Base-by-base conservation (phyloP, 2,888 invertebrate genomes). In the Therioaphis trifolii region DNA sequence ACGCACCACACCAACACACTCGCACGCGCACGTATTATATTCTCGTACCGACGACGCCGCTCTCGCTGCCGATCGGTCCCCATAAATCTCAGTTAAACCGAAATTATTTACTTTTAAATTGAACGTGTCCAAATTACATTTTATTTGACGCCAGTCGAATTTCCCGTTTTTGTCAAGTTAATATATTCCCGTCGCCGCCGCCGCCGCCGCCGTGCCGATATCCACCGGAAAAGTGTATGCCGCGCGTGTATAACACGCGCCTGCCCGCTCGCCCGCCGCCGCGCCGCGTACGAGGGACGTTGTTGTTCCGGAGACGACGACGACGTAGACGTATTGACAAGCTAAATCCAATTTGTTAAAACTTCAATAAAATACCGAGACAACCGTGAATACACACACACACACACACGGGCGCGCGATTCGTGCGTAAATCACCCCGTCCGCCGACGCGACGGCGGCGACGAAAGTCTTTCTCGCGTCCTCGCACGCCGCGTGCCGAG, bases 41-140 rank as follows among this genome's bases (percentile, higher is more conserved):
- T n/a, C n/a, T n/a, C n/a, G n/a, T n/a, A n/a, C n/a, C n/a, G n/a
- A n/a, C n/a, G n/a, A n/a, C 15, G 49, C 18, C 14, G 29, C 46
- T 15, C 21, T n/a, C 14, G 43, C 5, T 15, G 11, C 18, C 5
- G 35, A 61, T 72, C 72, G 29, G 58, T 21, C 5, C 49, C 80
- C 72, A 74, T 82, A 82, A 82, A 82, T 82, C 80, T 82, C 80
- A 82, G 80, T 82, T 82, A 82, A 82, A 82, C 80, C 80, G 72
- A 82, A 82, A 82, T 82, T 82, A 82, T 82, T 82, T 82, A 72
- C 80, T 82, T 82, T 82, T 82, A 82, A 74, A 82, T 82, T 63
- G 80, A 82, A 82, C 80, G 72, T 24, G 80, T 82, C 58, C 80
- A 72, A 82, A 82, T 82, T 82, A 74, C 80, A 49, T 82, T 82